Conservation (phyloP, 2,113 vertebrate genomes). For the Gymnogyps californianus region DNA sequence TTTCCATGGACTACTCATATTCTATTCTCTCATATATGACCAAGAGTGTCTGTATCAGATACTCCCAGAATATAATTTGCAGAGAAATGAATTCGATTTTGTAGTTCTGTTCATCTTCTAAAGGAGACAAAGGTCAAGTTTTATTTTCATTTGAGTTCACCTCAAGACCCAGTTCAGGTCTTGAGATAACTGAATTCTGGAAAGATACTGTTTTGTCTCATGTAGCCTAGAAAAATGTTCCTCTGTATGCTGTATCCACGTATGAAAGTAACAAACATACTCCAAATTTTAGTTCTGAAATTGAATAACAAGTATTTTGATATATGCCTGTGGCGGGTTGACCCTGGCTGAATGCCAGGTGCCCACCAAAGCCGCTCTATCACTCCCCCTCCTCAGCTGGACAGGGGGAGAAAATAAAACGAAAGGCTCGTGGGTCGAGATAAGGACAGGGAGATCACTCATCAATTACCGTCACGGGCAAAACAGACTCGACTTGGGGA, state of each 20-base stretch:
- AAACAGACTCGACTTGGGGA: too few species aligned
- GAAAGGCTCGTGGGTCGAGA: too few species aligned
- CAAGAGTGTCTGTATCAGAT: neutral
- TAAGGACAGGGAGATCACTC: too few species aligned
- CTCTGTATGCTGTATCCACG: neutral
- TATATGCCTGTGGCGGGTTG: too few species aligned
- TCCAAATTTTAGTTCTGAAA: neutral
- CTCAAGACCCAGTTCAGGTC: neutral
- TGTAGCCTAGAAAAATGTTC: neutral
- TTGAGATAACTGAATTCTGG: neutral
- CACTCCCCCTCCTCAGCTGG: too few species aligned
- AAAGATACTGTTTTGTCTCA: neutral
- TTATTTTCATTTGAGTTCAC: neutral
- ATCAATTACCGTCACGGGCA: too few species aligned
- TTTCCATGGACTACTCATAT: neutral
- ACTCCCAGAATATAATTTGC: neutral
- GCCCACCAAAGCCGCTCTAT: too few species aligned
- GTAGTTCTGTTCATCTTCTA: neutral
- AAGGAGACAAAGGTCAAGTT: neutral
- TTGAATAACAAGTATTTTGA: neutral
- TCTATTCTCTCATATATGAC: neutral
- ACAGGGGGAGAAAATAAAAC: too few species aligned
- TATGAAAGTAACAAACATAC: neutral
- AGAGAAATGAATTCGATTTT: neutral
- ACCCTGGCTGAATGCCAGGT: too few species aligned